Conservation (phyloP, 35 echinoderm and acorn worm species). For the Eucidaris tribuloides region DNA sequence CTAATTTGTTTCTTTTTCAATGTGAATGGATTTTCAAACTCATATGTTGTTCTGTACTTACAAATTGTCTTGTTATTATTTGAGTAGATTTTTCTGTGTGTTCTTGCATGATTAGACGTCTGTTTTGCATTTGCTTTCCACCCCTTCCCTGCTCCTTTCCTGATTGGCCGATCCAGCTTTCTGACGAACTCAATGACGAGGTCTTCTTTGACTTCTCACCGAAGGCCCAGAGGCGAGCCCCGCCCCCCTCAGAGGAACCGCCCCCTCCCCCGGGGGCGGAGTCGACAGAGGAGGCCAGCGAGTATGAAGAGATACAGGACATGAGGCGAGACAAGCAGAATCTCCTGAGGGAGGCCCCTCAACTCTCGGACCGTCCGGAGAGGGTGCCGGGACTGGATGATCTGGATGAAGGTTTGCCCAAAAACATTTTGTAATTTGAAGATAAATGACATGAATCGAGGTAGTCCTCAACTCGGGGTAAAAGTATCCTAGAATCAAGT, state of each 20-base stretch:
- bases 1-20: no score
- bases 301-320: conserved; percentile 9
- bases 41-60: no score
- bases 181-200: conserved; percentile 90
- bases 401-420: no score
- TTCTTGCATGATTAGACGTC: no score
- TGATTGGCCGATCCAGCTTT: conserved; percentile 43
- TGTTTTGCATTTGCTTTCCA: not conserved
- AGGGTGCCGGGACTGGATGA: not conserved
- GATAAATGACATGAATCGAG: no score
- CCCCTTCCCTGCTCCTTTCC: not conserved
- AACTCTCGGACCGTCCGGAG: not conserved
- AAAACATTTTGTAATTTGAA: no score
- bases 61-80: no score
- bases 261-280: conserved; percentile 1
- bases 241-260: conserved; percentile 20
- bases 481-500: no score
- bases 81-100: no score
- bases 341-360: not conserved
- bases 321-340: not conserved
- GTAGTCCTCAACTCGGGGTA: no score
- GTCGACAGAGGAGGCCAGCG: conserved; percentile 36
- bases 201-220: conserved; percentile 99
- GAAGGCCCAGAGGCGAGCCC: conserved; percentile 56
- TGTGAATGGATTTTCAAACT: no score